phyloP scores from a whole-genome alignment of 2,888 invertebrate genomes.

The Drosophila lutescens region DNA sequence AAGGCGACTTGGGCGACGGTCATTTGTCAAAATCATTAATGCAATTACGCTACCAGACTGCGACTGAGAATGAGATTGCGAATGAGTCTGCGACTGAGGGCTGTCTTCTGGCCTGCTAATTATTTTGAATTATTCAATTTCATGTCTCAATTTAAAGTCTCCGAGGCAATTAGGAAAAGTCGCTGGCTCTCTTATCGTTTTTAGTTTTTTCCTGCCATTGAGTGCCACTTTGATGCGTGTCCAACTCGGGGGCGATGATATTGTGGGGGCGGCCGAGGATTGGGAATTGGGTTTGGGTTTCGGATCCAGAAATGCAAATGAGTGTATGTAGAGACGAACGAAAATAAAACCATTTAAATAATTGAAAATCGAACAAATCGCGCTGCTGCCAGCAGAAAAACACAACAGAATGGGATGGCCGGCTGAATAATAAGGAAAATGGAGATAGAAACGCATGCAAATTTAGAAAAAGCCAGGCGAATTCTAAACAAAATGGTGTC shows the following conservation, averaged over 20 bases:
- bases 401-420: constrained; percentile 27
- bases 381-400: constrained; percentile 38
- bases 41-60: constrained; percentile 68
- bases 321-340: constrained; percentile 55
- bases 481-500: constrained; percentile 32
- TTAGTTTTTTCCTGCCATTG: constrained; percentile 67
- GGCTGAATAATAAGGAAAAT: constrained; percentile 37
- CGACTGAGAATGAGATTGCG: constrained; percentile 25
- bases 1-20: constrained; percentile 56
- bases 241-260: constrained; percentile 9
- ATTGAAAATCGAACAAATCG: constrained; percentile 80
- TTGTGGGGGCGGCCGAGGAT: not conserved
- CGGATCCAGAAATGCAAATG: constrained; percentile 65
- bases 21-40: constrained; percentile 80
- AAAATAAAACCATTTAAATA: constrained; percentile 79
- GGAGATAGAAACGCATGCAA: constrained; percentile 48
- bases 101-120: constrained; percentile 73
- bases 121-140: constrained; percentile 84
- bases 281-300: not conserved
- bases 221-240: constrained; percentile 75
- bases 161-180: constrained; percentile 75
- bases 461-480: constrained; percentile 21
- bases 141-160: constrained; percentile 82
- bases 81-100: constrained; percentile 32
- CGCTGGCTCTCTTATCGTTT: constrained; percentile 51